Percentiles rank a stretch among this genome's conserved stretches.
Evolutionary conservation across 2,888 invertebrate genomes (phyloP).

Genomic region (Drosophila falleni): DNA sequence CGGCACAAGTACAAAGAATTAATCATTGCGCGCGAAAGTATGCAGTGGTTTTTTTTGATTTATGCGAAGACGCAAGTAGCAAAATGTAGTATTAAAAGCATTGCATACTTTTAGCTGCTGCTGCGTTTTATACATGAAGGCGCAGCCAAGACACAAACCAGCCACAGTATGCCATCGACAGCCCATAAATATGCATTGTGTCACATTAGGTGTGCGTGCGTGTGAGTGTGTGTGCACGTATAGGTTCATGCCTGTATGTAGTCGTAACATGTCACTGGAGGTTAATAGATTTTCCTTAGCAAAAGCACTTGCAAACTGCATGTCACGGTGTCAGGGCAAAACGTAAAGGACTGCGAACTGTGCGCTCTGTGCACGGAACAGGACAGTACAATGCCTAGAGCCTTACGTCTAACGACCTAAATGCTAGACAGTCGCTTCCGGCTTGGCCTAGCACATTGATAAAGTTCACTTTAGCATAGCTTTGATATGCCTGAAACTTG

Average conservation of each 20-base stretch:
- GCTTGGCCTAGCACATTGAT: slow-evolving; percentile 52
- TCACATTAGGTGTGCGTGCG: slow-evolving; percentile 65
- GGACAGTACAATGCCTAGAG: slow-evolving; percentile 24
- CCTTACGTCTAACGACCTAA: slow-evolving; percentile 24
- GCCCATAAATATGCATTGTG: slow-evolving; percentile 82
- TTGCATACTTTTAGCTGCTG: slow-evolving; percentile 59
- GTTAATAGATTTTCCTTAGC: slow-evolving; percentile 82
- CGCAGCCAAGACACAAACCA: slow-evolving; percentile 11
- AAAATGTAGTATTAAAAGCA: slow-evolving; percentile 26
- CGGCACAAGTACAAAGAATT: slow-evolving; percentile 13
- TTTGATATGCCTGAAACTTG: slow-evolving; percentile 39
- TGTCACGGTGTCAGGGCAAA: slow-evolving; percentile 67
- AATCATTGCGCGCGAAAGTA: slow-evolving; percentile 39
- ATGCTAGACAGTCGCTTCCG: slow-evolving; percentile 54
- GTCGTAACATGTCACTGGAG: slow-evolving; percentile 72
- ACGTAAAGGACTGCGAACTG: slow-evolving; percentile 35
- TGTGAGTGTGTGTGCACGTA: slow-evolving; percentile 14
- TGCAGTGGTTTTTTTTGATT: slow-evolving; percentile 49
- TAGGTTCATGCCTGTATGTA: slow-evolving; percentile 23
- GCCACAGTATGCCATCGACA: slow-evolving; percentile 51
- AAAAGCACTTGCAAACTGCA: slow-evolving; percentile 69
- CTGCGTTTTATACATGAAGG: slow-evolving; percentile 11
- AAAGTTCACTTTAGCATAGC: slow-evolving; percentile 52
- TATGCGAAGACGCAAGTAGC: slow-evolving; percentile 45
- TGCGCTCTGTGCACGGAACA: not conserved